Conservation (phyloP, 2,797 vertebrate species). For the Pipistrellus nathusii region DNA sequence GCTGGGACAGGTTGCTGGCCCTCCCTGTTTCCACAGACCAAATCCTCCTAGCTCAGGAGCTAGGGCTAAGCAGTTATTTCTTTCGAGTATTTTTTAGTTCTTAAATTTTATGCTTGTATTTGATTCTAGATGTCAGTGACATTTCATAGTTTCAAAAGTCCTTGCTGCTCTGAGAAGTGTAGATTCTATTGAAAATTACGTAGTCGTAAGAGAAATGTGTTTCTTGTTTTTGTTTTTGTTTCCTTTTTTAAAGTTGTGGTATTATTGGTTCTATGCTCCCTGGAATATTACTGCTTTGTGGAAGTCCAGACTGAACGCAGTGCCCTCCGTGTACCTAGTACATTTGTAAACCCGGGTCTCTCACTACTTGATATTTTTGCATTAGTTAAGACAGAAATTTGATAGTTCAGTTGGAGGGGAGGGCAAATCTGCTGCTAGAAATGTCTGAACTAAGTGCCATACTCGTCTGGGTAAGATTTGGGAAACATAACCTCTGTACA, state of each 20-base stretch:
- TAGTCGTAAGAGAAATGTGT: conserved; percentile 91
- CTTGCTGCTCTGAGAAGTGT: conserved; percentile 93
- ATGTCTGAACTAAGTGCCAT: conserved; percentile 98
- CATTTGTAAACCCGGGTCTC: conserved; percentile 87
- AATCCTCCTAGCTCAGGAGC: conserved; percentile 98
- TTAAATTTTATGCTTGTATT: conserved; percentile 92
- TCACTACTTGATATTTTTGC: conserved; percentile 92
- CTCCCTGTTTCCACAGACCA: conserved; percentile 99
- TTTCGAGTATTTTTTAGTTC: conserved; percentile 92
- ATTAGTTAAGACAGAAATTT: conserved; percentile 90
- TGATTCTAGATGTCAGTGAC: conserved; percentile 92
- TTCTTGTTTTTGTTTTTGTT: conserved; percentile 83
- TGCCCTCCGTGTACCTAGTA: conserved; percentile 88
- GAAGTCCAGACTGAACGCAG: conserved; percentile 90
- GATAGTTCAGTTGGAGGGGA: conserved; percentile 89
- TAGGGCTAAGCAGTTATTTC: conserved; percentile 93
- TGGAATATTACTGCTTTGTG: conserved; percentile 92
- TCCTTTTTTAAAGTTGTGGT: conserved; percentile 90
- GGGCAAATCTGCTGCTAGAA: conserved; percentile 94
- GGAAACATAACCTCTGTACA: conserved; percentile 94
- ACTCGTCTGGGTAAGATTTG: conserved; percentile 95
- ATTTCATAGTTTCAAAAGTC: conserved; percentile 94
- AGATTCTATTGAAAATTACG: conserved; percentile 92
- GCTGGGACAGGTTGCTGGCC: conserved; percentile 97
- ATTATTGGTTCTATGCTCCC: conserved; percentile 94